phyloP scores from a whole-genome alignment of 2,113 vertebrate species.

The Gymnorhina tibicen region DNA sequence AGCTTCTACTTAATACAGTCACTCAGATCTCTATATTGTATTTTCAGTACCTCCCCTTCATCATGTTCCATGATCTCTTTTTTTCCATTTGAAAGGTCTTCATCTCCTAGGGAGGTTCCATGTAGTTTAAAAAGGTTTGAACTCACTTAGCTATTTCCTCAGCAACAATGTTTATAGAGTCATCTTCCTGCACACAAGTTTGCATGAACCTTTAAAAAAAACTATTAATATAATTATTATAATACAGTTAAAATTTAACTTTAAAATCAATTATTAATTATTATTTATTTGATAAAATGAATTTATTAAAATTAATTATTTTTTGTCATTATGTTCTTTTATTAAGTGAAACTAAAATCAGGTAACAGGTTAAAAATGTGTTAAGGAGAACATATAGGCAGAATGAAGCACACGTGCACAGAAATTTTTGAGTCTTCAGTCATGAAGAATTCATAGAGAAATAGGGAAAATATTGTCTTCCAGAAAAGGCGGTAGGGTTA shows the following conservation, averaged over 20 bases:
- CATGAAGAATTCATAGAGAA: neutral
- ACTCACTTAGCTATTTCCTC: neutral
- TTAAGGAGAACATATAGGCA: neutral
- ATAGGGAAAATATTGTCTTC: neutral
- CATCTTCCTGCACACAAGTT: neutral
- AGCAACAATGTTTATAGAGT: neutral
- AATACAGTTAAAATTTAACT: neutral
- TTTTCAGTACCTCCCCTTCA: neutral
- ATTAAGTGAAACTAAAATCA: neutral
- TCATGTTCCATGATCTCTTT: neutral
- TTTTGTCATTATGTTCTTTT: neutral
- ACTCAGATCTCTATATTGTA: neutral
- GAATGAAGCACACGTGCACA: neutral
- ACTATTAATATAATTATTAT: neutral
- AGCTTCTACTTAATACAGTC: neutral
- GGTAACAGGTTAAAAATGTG: neutral
- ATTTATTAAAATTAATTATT: neutral
- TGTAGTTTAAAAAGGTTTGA: neutral
- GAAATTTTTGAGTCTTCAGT: neutral
- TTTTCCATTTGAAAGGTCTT: neutral
- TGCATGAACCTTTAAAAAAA: neutral
- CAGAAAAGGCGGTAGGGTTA: neutral
- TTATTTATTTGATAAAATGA: neutral
- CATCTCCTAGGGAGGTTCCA: neutral
- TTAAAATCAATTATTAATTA: accelerated